Conservation (phyloP, 2,113 vertebrate species). For the Gopherus evgoodei region DNA sequence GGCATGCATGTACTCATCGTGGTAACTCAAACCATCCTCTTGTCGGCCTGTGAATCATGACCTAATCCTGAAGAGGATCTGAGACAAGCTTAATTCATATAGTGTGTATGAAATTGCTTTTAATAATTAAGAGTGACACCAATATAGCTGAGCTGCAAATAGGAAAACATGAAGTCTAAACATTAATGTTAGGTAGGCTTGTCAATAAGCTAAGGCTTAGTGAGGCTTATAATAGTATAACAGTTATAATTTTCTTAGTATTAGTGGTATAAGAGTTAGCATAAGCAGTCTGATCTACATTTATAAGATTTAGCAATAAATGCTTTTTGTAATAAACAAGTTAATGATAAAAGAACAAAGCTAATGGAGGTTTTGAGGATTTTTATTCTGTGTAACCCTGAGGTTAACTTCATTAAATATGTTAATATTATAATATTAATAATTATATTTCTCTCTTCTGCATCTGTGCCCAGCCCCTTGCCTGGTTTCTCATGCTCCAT, state of each 20-base stretch:
- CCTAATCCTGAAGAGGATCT: not conserved
- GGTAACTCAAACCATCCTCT: not conserved
- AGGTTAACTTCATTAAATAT: not conserved
- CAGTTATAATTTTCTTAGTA: not conserved
- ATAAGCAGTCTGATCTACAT: not conserved
- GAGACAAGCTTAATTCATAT: not conserved
- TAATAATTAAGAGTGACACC: not conserved
- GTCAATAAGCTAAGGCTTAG: not conserved
- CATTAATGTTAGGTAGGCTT: not conserved
- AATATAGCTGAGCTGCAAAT: not conserved
- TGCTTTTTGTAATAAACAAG: not conserved
- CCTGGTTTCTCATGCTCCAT: not conserved
- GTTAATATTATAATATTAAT: not conserved
- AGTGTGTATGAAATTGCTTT: not conserved
- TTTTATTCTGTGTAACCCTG: not conserved
- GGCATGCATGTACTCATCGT: not conserved
- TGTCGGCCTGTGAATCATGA: not conserved
- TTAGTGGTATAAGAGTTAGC: not conserved
- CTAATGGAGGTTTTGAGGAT: not conserved
- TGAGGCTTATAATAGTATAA: not conserved
- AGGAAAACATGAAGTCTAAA: not conserved
- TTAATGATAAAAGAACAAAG: not conserved
- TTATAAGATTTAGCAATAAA: not conserved
- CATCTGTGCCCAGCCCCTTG: not conserved
- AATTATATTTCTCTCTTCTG: not conserved